These are phyloP conservation scores for Aradophagus sp. DNA, from an alignment of 1,140 invertebrate genomes.

Conservation along the genomic window DNA sequence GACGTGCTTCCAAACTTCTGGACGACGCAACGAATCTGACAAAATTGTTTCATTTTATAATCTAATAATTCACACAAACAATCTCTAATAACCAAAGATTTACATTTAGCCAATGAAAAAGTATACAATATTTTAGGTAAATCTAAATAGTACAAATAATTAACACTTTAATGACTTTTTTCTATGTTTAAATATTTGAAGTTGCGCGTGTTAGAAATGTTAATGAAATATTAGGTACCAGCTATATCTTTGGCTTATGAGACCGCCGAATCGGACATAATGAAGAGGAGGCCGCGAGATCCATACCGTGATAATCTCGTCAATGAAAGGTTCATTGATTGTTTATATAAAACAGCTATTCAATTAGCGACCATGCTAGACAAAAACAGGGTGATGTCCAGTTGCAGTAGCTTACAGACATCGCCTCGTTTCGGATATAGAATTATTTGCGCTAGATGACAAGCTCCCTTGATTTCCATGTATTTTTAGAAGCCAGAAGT, in stretches of 20 bases:
- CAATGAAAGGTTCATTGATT: constrained; percentile 82
- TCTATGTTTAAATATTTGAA: no score
- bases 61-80: constrained; percentile 87
- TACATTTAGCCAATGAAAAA: no score
- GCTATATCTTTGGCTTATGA: constrained; percentile 99
- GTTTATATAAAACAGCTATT: constrained; percentile 33
- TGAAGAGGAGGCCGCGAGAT: constrained; percentile 99
- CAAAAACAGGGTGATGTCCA: constrained; percentile 32
- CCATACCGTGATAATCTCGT: constrained; percentile 89
- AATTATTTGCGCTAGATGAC: constrained; percentile 30
- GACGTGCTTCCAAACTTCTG: no score
- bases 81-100: constrained; percentile 99
- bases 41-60: constrained; percentile 18
- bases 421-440: constrained; percentile 21
- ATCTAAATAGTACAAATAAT: no score
- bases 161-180: no score
- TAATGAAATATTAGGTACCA: constrained; percentile 86
- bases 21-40: no score
- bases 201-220: no score
- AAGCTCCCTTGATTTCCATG: constrained; percentile 31
- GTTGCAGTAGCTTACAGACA: constrained; percentile 12
- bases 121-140: no score
- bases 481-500: constrained; percentile 39
- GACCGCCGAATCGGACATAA: constrained; percentile 99
- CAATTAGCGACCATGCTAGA: constrained; percentile 43